These are phyloP conservation scores for Augochlora pura DNA, from an alignment of 1,140 invertebrate species.

Conservation along the genomic window DNA sequence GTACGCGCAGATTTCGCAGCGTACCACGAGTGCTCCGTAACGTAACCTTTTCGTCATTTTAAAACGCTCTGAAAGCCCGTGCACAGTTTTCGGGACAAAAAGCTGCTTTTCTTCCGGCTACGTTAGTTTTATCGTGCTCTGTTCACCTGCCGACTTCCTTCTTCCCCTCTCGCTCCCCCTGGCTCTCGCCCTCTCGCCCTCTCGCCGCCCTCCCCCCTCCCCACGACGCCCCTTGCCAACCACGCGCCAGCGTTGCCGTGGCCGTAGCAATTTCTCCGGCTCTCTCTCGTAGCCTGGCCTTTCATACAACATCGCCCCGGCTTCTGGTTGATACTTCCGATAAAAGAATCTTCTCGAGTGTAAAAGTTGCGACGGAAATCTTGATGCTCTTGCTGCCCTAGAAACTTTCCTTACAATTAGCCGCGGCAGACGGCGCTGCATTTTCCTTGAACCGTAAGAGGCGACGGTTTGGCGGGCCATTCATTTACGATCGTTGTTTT, in stretches of 20 bases:
- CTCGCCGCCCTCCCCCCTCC: conserved; percentile 8
- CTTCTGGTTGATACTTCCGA: conserved; percentile 34
- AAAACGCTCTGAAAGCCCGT: conserved; percentile 55
- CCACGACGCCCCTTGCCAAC: too few species aligned
- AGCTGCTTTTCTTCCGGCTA: conserved; percentile 52
- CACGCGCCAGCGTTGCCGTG: background rate
- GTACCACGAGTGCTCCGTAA: conserved; percentile 55
- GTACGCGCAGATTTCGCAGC: conserved; percentile 53
- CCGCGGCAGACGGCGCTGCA: background rate
- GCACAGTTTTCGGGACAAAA: conserved; percentile 60
- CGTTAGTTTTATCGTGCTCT: conserved; percentile 44
- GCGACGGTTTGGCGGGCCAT: too few species aligned
- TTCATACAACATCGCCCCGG: conserved; percentile 7
- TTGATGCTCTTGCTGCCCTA: background rate
- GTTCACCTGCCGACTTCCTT: conserved; percentile 46
- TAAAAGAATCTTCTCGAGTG: conserved; percentile 28
- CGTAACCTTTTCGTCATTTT: conserved; percentile 63
- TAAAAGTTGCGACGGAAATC: conserved; percentile 14
- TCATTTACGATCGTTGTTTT: too few species aligned
- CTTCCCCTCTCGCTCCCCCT: background rate
- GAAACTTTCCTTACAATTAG: conserved; percentile 18
- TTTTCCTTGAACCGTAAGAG: too few species aligned
- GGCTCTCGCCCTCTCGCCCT: too few species aligned
- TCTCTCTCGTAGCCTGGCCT: conserved; percentile 1
- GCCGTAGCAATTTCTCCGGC: conserved; percentile 27